phyloP scores from a whole-genome alignment of 2,888 invertebrate species.

The Saturnia pavonia region DNA sequence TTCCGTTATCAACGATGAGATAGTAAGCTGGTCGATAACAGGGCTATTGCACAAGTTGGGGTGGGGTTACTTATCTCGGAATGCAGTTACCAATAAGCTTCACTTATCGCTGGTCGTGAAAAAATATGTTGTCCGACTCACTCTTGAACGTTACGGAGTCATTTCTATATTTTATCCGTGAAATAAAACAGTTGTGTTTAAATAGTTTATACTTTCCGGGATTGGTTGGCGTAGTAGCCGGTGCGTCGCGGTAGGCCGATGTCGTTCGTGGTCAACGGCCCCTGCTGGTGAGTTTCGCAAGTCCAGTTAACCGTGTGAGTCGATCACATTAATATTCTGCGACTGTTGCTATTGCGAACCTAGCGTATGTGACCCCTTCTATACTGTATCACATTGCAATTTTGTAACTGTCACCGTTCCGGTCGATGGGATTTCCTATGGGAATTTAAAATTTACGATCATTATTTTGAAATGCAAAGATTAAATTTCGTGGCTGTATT shows the following conservation, averaged over 20 bases:
- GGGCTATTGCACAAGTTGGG: constrained; percentile 58
- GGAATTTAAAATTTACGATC: constrained; percentile 2
- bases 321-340: constrained; percentile 77
- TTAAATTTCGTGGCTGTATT: constrained; percentile 39
- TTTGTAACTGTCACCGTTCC: constrained; percentile 26
- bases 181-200: constrained; percentile 40
- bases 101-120: constrained; percentile 57
- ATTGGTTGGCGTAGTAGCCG: constrained; percentile 48
- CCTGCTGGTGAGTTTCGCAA: constrained; percentile 76
- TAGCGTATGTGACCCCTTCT: constrained; percentile 54
- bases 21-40: constrained; percentile 60
- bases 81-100: constrained; percentile 64
- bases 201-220: constrained; percentile 43
- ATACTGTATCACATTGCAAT: constrained; percentile 27
- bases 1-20: constrained; percentile 68
- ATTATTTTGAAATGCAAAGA: not conserved
- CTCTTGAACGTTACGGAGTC: constrained; percentile 27
- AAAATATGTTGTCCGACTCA: constrained; percentile 41
- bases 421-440: constrained; percentile 17
- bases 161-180: constrained; percentile 24
- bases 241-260: constrained; percentile 45
- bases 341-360: constrained; percentile 68
- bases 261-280: constrained; percentile 76
- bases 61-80: constrained; percentile 58
- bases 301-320: constrained; percentile 77